phyloP scores from a whole-genome alignment of 2,113 vertebrate species.

The Acrocephalus arundinaceus region DNA sequence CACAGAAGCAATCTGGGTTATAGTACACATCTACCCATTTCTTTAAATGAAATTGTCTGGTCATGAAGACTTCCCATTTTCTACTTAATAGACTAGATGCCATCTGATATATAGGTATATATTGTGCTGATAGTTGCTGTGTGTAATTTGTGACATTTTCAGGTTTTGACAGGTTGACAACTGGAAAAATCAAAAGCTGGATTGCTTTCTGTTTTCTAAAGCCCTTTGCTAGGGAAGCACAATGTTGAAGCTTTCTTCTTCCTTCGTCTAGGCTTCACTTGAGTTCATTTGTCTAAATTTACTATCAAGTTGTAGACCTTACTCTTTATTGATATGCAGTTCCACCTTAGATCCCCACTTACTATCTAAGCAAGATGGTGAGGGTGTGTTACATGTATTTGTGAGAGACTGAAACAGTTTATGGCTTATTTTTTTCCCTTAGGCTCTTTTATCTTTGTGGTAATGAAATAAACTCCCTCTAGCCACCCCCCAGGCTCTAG shows the following conservation, averaged over 20 bases:
- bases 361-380: background rate
- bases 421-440: background rate
- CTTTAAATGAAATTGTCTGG: background rate
- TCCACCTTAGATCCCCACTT: background rate
- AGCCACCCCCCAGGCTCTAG: too few species aligned
- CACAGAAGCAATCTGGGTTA: background rate
- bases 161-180: background rate
- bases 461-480: too few species aligned
- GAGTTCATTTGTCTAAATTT: background rate
- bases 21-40: background rate
- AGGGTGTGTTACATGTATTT: background rate
- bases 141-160: background rate
- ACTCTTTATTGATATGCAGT: background rate
- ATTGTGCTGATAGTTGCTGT: background rate
- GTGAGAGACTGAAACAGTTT: background rate
- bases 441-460: background rate
- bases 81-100: background rate
- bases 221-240: background rate
- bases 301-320: background rate
- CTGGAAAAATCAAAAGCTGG: background rate
- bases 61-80: background rate
- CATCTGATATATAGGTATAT: background rate
- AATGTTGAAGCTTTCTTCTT: background rate
- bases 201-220: background rate
- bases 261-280: background rate